phyloP scores from a whole-genome alignment of 1,140 invertebrate genomes.

The Caerostris darwini region DNA sequence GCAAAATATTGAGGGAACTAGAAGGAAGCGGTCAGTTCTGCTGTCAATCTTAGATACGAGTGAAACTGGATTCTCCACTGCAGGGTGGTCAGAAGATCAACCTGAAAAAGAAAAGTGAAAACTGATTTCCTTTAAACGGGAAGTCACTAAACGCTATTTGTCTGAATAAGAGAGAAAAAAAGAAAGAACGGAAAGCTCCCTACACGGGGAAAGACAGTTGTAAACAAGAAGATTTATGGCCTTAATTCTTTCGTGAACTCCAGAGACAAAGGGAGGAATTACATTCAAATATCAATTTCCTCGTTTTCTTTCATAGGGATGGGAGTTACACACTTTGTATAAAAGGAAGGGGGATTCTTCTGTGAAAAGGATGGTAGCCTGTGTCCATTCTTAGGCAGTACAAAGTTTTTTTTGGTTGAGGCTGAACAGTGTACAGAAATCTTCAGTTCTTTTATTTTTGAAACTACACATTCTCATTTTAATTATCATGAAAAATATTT shows the following conservation, averaged over 20 bases:
- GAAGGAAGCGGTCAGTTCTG: not conserved
- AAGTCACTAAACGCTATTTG: not conserved
- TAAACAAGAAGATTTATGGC: constrained; percentile 13
- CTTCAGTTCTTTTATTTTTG: too few relatives aligned
- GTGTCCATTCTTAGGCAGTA: not conserved
- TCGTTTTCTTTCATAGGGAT: not conserved
- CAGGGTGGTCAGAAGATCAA: not conserved
- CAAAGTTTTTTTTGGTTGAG: too few relatives aligned
- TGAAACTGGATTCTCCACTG: not conserved
- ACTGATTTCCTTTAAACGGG: not conserved
- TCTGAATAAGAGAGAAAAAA: not conserved
- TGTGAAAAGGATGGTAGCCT: not conserved
- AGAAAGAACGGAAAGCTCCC: not conserved
- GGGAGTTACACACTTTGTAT: not conserved
- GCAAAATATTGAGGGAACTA: too few relatives aligned
- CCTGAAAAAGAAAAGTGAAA: not conserved
- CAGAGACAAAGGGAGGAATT: not conserved
- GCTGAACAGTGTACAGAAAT: too few relatives aligned
- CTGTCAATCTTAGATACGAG: not conserved
- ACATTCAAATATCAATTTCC: not conserved
- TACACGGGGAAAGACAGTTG: not conserved
- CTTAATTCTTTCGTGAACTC: not conserved
- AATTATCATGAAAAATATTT: too few relatives aligned
- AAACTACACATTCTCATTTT: too few relatives aligned
- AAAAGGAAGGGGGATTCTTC: not conserved